Percentiles rank a stretch among this genome's conserved stretches.
Conservation (phyloP, 2,113 vertebrate genomes). For the Muntiacus muntjak region DNA sequence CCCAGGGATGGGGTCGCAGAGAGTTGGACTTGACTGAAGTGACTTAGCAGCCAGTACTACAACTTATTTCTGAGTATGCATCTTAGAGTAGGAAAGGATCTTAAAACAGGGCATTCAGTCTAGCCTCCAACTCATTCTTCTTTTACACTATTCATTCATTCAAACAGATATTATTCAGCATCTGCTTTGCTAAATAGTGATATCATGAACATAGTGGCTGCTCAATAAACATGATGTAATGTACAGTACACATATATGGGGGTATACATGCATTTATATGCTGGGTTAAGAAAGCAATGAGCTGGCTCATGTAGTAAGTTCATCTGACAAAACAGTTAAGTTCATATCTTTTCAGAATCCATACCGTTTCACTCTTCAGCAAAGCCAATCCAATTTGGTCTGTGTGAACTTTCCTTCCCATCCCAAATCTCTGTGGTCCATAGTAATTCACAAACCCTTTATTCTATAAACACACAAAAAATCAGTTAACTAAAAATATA, state of each 20-base stretch:
- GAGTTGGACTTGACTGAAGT: too few relatives aligned
- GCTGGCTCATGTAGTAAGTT: not conserved
- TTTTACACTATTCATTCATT: not conserved
- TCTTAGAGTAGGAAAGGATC: not conserved
- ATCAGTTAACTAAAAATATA: not conserved
- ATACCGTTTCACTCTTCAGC: slow-evolving; percentile 86
- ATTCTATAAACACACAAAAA: slow-evolving; percentile 69
- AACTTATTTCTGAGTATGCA: not conserved
- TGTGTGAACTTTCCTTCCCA: slow-evolving; percentile 82
- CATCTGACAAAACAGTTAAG: not conserved
- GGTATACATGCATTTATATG: not conserved
- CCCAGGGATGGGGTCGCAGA: too few relatives aligned
- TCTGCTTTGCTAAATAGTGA: not conserved
- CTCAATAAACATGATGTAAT: not conserved
- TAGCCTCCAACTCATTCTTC: not conserved
- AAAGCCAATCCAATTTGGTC: slow-evolving; percentile 88
- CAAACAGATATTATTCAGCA: not conserved
- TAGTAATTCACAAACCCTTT: slow-evolving; percentile 91
- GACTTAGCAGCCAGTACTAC: not conserved
- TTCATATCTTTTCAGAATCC: not conserved
- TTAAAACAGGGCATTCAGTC: not conserved
- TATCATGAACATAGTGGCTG: not conserved
- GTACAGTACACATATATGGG: not conserved
- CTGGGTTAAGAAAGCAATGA: not conserved
- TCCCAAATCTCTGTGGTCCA: slow-evolving; percentile 87